Evolutionary conservation across 2,888 invertebrate genomes (phyloP).

Genomic region (Perdita meconis): DNA sequence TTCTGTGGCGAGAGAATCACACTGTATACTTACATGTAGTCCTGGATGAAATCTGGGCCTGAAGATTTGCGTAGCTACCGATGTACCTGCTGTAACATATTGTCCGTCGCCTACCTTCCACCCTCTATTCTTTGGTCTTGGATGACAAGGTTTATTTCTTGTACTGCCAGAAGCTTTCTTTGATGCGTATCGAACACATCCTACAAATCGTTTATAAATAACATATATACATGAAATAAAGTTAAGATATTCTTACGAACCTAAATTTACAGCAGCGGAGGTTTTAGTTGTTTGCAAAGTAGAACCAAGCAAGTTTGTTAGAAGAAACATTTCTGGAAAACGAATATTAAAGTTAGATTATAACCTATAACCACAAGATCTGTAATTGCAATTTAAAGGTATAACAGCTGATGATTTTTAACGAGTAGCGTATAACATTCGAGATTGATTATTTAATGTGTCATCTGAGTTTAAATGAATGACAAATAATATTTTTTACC

Average conservation of each 20-base stretch:
- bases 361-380: slow-evolving; percentile 2
- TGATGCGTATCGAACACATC: slow-evolving; percentile 87
- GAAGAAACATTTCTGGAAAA: slow-evolving; percentile 38
- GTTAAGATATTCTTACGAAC: slow-evolving; percentile 25
- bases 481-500: not conserved
- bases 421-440: not conserved
- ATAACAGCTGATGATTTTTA: not conserved
- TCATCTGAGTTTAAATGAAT: not conserved
- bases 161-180: slow-evolving; percentile 91
- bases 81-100: slow-evolving; percentile 88
- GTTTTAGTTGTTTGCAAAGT: slow-evolving; percentile 24
- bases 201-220: slow-evolving; percentile 73
- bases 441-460: not conserved
- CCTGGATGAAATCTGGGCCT: slow-evolving; percentile 92
- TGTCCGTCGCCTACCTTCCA: slow-evolving; percentile 91
- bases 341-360: no score
- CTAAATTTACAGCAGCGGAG: slow-evolving; percentile 27
- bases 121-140: slow-evolving; percentile 91
- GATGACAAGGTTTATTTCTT: slow-evolving; percentile 88
- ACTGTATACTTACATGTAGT: slow-evolving; percentile 87
- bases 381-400: not conserved
- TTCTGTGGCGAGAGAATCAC: not conserved
- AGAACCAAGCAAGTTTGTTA: slow-evolving; percentile 12
- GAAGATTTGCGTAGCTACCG: slow-evolving; percentile 88
- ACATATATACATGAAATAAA: not conserved